Base-by-base conservation (phyloP, 2,113 vertebrate genomes). In the Cathartes aura region DNA sequence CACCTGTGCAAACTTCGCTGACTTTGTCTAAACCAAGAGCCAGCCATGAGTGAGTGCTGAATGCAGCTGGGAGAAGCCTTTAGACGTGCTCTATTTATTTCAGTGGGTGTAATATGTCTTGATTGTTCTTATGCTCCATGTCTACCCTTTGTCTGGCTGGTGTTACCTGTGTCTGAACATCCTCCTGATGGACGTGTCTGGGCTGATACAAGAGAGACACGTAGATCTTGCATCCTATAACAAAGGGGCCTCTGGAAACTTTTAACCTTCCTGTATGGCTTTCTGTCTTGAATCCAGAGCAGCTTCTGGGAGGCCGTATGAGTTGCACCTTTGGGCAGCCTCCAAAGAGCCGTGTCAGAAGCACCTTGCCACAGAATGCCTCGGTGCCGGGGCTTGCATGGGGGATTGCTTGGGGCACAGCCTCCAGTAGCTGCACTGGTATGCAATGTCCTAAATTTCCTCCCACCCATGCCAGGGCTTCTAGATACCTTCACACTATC, bases 61-160 rank as follows among this genome's bases (percentile, higher is more conserved):
- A 8, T 42, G 81, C 73, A 82, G 58, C 73, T 91, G 78, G 53
- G 66, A 80, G 58, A 97, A 93, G 84, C 48, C 62, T 91, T 91
- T 94, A 85, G 84, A 80, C 76, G 73, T 0, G 70, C 74, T 94
- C 89, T 82, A 0, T 79, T 89, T 96, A 72, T 94, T 90, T 88
- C 66, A 64, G 30, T 59, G 70, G 53, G 90, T 1, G 22, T 90
- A 60, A 45, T 36, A 4, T 6, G 22, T 75, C 92, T 94, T 7
- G 2, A 0, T 24, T 75, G 52, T 90, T 56, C 68, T 91, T 45
- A 34, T 64, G 47, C 47, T 74, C 45, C 40, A 5, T 45, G 81
- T 71, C 73, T 72, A 26, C 47, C 26, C 21, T 79, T 94, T 72
- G 63, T 66, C 68, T 87, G 87, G 34, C 56, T 93, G 38, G 32